Conservation (phyloP, 2,797 vertebrate species). For the Pampus argenteus region DNA sequence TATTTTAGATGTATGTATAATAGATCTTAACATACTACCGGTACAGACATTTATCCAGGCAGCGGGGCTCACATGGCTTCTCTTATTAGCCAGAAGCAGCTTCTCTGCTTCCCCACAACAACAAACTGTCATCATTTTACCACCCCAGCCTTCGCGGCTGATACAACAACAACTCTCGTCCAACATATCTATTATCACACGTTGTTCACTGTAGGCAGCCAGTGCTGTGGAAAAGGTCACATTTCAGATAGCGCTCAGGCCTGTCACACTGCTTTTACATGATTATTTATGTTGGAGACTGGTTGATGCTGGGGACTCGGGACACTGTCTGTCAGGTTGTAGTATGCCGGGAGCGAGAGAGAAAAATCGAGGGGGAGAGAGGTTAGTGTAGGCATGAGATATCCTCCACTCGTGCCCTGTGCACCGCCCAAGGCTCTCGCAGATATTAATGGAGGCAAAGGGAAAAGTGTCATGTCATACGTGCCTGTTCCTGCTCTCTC, state of each 20-base stretch:
- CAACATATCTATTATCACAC: conserved; percentile 40
- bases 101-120: conserved; percentile 20
- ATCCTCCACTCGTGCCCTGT: conserved; percentile 50
- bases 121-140: conserved; percentile 24
- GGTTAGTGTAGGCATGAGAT: conserved; percentile 62
- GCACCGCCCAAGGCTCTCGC: conserved; percentile 54
- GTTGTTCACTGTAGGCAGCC: conserved; percentile 39
- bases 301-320: conserved; percentile 46
- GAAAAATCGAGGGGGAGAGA: conserved; percentile 36
- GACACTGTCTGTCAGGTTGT: conserved; percentile 61
- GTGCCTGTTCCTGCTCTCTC: conserved; percentile 30
- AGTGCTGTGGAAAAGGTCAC: conserved; percentile 58
- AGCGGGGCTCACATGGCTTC: conserved; percentile 1
- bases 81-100: conserved; percentile 8
- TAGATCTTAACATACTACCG: conserved; percentile 56
- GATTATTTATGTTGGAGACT: conserved; percentile 63
- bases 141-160: not conserved
- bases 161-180: conserved; percentile 22
- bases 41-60: conserved; percentile 38
- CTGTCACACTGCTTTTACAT: conserved; percentile 67
- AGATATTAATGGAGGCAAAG: conserved; percentile 70
- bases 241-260: conserved; percentile 44
- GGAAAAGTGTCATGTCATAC: conserved; percentile 61
- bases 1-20: conserved; percentile 61
- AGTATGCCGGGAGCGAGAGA: conserved; percentile 45